These are phyloP conservation scores for Eutolmus rufibarbis DNA, from an alignment of 2,888 invertebrate species.

Conservation along the genomic window DNA sequence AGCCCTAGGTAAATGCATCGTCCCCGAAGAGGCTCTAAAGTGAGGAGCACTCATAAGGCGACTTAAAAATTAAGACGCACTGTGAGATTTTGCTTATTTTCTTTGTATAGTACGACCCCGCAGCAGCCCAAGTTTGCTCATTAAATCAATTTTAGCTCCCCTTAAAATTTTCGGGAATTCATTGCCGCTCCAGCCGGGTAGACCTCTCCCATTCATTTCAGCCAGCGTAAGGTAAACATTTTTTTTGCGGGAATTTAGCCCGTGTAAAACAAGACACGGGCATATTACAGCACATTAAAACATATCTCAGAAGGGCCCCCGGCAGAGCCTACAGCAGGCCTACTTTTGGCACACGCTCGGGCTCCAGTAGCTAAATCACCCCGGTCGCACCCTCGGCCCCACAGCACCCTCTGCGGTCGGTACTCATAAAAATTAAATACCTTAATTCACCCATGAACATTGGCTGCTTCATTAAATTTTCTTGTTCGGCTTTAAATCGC, in stretches of 20 bases:
- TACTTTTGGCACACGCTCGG: not conserved
- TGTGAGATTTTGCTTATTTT: not conserved
- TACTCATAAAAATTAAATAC: not conserved
- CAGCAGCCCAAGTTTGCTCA: not conserved
- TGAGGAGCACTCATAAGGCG: not conserved
- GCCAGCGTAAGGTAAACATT: not conserved
- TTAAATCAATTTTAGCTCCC: not conserved
- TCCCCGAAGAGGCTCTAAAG: not conserved
- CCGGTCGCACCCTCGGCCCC: not conserved
- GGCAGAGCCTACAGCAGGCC: not conserved
- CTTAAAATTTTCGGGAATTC: not conserved
- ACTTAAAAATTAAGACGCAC: not conserved
- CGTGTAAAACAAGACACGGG: not conserved
- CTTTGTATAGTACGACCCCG: not conserved
- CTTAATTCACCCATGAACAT: not conserved
- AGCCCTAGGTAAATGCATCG: not conserved
- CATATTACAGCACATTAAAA: not conserved
- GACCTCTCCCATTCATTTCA: not conserved
- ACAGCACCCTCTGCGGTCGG: not conserved
- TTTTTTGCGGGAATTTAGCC: not conserved
- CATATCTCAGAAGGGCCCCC: not conserved
- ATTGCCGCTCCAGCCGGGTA: not conserved
- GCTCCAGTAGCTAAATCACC: not conserved
- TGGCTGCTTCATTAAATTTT: not conserved
- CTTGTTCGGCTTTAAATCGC: not conserved